phyloP scores from a whole-genome alignment of 1,140 invertebrate genomes.

The Phortica variegata region DNA sequence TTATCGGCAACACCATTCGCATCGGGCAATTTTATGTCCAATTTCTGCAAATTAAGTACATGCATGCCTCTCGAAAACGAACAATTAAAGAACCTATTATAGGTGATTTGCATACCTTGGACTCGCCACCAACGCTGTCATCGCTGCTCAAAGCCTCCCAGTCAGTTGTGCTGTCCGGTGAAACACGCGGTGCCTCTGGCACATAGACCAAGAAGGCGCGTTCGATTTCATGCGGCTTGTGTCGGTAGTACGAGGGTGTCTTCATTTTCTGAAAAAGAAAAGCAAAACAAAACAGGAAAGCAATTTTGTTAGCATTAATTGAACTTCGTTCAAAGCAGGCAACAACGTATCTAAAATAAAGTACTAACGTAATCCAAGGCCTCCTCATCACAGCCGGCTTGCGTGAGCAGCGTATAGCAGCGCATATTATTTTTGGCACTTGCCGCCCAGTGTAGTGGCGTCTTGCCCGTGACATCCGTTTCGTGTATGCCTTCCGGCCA shows the following conservation, averaged over 20 bases:
- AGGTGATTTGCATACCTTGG: conserved; percentile 24
- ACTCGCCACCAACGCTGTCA: conserved; percentile 21
- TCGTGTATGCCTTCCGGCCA: conserved; percentile 69
- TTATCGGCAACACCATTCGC: conserved; percentile 33
- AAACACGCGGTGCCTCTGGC: conserved; percentile 76
- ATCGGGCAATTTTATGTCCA: conserved; percentile 28
- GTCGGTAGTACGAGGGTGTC: conserved; percentile 75
- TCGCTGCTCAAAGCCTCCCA: conserved; percentile 62
- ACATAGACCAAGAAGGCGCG: conserved; percentile 66
- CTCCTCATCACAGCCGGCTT: conserved; percentile 75
- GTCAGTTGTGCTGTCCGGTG: conserved; percentile 69
- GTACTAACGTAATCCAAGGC: conserved; percentile 77
- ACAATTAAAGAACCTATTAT: background rate
- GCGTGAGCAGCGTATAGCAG: conserved; percentile 73
- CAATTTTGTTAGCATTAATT: conserved; percentile 28
- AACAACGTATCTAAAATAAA: background rate
- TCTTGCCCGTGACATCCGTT: conserved; percentile 79
- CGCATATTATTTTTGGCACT: conserved; percentile 69
- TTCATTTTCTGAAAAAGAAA: conserved; percentile 72
- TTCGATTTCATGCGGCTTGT: conserved; percentile 73
- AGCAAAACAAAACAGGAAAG: background rate
- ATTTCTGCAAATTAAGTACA: conserved; percentile 27
- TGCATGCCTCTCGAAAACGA: no score
- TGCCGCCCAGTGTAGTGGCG: conserved; percentile 88
- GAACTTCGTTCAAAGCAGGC: conserved; percentile 18